phyloP scores from a whole-genome alignment of 2,113 vertebrate species.

The Zosterops borbonicus region DNA sequence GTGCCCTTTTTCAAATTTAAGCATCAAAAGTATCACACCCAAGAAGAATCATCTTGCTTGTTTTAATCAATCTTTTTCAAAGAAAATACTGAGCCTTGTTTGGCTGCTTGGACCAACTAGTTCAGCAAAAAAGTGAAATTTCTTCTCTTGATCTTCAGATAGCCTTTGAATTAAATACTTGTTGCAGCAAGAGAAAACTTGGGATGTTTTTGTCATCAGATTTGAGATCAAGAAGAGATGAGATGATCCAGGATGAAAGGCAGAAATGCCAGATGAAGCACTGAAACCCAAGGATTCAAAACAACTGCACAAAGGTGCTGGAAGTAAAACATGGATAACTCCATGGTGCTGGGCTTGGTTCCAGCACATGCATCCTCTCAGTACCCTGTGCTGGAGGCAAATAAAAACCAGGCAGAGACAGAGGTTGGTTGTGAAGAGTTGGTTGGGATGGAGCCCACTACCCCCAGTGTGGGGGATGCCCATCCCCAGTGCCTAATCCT shows the following conservation, averaged over 20 bases:
- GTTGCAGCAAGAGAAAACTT: background rate
- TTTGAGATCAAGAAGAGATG: slow-evolving; percentile 1
- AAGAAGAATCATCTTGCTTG: background rate
- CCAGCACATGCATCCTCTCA: background rate
- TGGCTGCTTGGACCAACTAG: background rate
- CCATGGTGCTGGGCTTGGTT: background rate
- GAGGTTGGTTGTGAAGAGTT: background rate
- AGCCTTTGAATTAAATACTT: slow-evolving; percentile 22
- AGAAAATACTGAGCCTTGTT: background rate
- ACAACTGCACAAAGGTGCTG: background rate
- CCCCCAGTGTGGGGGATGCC: no score
- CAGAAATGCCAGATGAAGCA: background rate
- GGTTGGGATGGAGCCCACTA: background rate
- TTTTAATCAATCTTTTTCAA: background rate
- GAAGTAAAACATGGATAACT: background rate
- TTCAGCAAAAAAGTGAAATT: background rate
- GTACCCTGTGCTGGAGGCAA: background rate
- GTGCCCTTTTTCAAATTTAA: background rate
- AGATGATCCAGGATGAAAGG: background rate
- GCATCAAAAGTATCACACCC: background rate
- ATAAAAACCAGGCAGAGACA: background rate
- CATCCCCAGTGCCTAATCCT: background rate
- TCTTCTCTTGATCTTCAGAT: background rate
- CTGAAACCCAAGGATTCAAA: background rate
- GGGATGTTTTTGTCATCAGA: background rate